These are phyloP conservation scores for Sminthurinus aureus DNA, from an alignment of 2,888 invertebrate species.

Conservation along the genomic window DNA sequence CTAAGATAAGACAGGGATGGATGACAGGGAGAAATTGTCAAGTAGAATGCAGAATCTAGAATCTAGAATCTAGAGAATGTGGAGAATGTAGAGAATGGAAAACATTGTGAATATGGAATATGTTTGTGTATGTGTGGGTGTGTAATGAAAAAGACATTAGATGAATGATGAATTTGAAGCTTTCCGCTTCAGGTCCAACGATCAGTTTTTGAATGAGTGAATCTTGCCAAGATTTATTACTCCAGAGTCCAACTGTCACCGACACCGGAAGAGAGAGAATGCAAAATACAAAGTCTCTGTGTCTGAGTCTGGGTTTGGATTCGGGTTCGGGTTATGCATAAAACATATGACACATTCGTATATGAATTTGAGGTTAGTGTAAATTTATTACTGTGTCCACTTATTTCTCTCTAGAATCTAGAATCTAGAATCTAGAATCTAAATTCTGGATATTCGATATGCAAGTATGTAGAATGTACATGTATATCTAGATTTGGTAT, in stretches of 20 bases:
- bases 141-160: constrained; percentile 18
- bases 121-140: no score
- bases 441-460: no score
- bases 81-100: background rate
- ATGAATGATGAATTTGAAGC: constrained; percentile 14
- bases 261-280: constrained; percentile 1
- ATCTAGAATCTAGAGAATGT: no score
- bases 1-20: no score
- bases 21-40: no score
- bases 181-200: background rate
- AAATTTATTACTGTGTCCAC: constrained; percentile 9
- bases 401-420: background rate
- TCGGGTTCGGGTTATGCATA: background rate
- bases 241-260: constrained; percentile 19
- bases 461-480: no score
- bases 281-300: no score
- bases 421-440: no score
- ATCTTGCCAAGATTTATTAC: constrained; percentile 16
- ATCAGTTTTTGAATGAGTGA: constrained; percentile 21
- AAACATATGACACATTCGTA: constrained; percentile 20
- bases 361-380: constrained; percentile 17
- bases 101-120: background rate
- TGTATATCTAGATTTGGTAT: no score
- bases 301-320: background rate
- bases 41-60: no score